Conservation (phyloP, 2,113 vertebrate species). For the Lepus europaeus region DNA sequence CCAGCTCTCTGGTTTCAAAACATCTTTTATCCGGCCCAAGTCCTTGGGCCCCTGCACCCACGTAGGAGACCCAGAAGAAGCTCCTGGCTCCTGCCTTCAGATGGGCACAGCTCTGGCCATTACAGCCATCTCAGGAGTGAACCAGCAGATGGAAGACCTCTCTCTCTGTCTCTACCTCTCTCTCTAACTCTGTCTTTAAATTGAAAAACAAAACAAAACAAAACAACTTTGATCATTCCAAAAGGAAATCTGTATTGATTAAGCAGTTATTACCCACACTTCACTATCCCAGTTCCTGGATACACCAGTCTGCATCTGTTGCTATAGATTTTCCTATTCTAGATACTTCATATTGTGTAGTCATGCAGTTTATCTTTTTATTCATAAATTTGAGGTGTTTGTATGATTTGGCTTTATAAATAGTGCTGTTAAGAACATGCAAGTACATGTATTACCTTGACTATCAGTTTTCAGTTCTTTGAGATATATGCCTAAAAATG, state of each 20-base stretch:
- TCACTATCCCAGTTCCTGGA: neutral
- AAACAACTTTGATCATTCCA: neutral
- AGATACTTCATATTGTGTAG: neutral
- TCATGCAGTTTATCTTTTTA: neutral
- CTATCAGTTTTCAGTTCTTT: neutral
- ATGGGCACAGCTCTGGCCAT: too few species aligned
- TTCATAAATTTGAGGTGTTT: neutral
- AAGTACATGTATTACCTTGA: neutral
- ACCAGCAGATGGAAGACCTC: too few species aligned
- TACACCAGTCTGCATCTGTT: neutral
- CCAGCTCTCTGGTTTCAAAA: neutral
- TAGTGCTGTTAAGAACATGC: neutral
- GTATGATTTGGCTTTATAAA: neutral
- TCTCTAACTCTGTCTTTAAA: neutral
- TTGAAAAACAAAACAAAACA: too few species aligned
- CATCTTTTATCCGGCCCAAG: too few species aligned
- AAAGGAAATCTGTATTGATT: neutral
- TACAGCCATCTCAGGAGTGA: too few species aligned
- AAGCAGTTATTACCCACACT: neutral
- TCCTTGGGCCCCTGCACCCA: too few species aligned
- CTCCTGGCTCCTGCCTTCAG: too few species aligned
- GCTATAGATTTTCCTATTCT: neutral
- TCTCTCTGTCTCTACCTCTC: neutral
- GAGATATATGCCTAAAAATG: neutral
- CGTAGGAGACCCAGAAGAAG: too few species aligned